Evolutionary conservation across 2,888 invertebrate genomes (phyloP).

Genomic region (Euzetes globulus): DNA sequence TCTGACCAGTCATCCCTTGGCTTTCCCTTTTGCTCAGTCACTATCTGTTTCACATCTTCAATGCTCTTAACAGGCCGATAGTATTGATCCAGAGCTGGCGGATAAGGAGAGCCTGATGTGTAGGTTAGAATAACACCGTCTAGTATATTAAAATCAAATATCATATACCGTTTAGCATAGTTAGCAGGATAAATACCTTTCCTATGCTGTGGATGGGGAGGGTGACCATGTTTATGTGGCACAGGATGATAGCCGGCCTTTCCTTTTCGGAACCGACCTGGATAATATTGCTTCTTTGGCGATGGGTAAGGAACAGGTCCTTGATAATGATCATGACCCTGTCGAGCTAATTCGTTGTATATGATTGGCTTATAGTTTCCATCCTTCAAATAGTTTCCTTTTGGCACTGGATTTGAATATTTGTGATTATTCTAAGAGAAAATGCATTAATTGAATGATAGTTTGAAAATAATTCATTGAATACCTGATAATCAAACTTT

Average conservation of each 20-base stretch:
- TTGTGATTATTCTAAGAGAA: not conserved
- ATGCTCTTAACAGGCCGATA: not conserved
- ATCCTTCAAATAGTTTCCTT: not conserved
- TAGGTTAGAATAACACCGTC: not conserved
- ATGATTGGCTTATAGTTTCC: not conserved
- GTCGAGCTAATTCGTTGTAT: not conserved
- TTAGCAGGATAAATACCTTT: not conserved
- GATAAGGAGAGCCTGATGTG: conserved; percentile 29
- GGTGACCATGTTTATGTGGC: not conserved
- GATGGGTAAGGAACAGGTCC: too few species aligned
- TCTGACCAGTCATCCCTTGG: not conserved
- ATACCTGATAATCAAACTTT: not conserved
- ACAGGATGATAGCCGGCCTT: too few species aligned
- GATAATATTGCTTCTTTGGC: too few species aligned
- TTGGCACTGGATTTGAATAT: not conserved
- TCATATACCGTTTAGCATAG: too few species aligned
- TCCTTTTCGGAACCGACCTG: too few species aligned
- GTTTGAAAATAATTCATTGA: not conserved
- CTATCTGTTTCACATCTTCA: not conserved
- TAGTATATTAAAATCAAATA: not conserved
- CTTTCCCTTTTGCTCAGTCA: not conserved
- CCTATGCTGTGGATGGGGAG: not conserved
- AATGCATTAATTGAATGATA: not conserved
- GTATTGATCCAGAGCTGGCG: conserved; percentile 24
- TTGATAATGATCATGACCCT: not conserved